These are phyloP conservation scores for Danionella dracula DNA, from an alignment of 2,797 vertebrate species.

Conservation along the genomic window DNA sequence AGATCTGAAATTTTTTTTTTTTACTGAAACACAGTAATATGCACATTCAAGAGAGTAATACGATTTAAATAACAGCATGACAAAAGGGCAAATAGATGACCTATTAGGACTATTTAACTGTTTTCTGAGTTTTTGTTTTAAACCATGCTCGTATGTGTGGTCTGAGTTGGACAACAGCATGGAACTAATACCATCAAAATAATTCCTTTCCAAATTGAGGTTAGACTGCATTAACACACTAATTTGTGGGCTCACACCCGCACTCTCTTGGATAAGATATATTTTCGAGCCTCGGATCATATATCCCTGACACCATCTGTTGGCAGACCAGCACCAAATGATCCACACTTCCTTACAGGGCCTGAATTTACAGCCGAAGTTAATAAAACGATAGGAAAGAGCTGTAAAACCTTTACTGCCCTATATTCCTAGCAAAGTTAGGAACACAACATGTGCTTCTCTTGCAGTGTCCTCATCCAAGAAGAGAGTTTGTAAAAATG, in stretches of 20 bases:
- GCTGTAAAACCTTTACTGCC: conserved; percentile 56
- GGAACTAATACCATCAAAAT: neutral
- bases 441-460: conserved; percentile 53
- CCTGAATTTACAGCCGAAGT: conserved; percentile 47
- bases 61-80: no score
- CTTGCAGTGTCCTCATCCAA: conserved; percentile 23
- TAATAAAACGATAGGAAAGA: conserved; percentile 61
- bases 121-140: no score
- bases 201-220: conserved; percentile 8
- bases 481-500: neutral
- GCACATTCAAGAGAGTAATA: no score
- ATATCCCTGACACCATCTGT: conserved; percentile 38
- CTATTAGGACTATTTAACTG: no score
- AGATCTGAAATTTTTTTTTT: no score
- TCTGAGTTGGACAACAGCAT: conserved; percentile 24
- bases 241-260: conserved; percentile 1
- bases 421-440: conserved; percentile 39
- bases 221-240: neutral
- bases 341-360: conserved; percentile 40
- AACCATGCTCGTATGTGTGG: conserved; percentile 10
- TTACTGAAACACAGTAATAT: no score
- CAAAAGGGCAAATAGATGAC: no score
- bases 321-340: conserved; percentile 38
- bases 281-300: conserved; percentile 38
- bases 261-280: conserved; percentile 15